Percentiles rank a stretch among this genome's conserved stretches.
phyloP scores from a whole-genome alignment of 2,113 vertebrate species.

The Eudorcas thomsonii region DNA sequence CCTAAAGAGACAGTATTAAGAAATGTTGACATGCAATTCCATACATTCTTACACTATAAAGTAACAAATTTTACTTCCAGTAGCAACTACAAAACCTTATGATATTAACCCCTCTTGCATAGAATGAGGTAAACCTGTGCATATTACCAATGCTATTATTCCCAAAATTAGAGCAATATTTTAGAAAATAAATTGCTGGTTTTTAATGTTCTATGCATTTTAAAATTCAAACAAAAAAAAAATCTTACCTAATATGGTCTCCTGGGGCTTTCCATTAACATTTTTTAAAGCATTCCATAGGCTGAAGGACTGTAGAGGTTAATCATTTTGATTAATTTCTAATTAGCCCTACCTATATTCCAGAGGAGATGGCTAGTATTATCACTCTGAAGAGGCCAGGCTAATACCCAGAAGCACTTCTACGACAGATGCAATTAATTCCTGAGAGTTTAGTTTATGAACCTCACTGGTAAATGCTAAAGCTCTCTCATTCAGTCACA shows the following conservation, averaged over 20 bases:
- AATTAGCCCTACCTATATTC: constrained; percentile 77
- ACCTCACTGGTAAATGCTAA: constrained; percentile 91
- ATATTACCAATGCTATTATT: constrained; percentile 82
- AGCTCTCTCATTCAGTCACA: constrained; percentile 83
- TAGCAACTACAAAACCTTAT: constrained; percentile 86
- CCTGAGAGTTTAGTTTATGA: constrained; percentile 95
- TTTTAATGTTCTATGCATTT: constrained; percentile 85
- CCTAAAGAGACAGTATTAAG: constrained; percentile 72
- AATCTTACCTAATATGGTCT: constrained; percentile 79
- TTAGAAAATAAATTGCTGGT: constrained; percentile 87
- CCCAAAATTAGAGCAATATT: constrained; percentile 82
- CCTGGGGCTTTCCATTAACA: constrained; percentile 79
- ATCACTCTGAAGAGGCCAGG: constrained; percentile 83
- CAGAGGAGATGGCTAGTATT: constrained; percentile 75
- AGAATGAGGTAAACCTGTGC: constrained; percentile 90
- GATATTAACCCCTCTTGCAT: constrained; percentile 86
- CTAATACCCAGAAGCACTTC: constrained; percentile 86
- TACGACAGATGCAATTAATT: constrained; percentile 87
- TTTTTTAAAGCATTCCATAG: constrained; percentile 80
- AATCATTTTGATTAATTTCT: constrained; percentile 70
- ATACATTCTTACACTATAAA: constrained; percentile 84
- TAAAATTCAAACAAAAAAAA: constrained; percentile 79
- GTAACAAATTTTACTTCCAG: constrained; percentile 82
- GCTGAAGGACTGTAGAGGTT: constrained; percentile 75
- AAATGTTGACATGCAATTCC: constrained; percentile 78